phyloP scores from a whole-genome alignment of 2,888 invertebrate genomes.

The Neoscelio sp. region DNA sequence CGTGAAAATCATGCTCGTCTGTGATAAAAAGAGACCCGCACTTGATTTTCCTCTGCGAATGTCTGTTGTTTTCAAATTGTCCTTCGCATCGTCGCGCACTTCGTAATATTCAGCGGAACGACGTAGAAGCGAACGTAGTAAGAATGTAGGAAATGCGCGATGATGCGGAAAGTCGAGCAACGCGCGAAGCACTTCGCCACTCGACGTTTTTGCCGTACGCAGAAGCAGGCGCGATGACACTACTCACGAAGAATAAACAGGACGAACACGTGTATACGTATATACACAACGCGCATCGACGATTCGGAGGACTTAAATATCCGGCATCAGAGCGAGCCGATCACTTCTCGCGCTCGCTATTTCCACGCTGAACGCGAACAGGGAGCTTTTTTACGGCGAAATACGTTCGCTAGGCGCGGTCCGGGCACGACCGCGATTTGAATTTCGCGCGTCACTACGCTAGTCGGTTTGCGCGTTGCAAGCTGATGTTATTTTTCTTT shows the following conservation, averaged over 20 bases:
- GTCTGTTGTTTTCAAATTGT: conserved; percentile 4
- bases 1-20: conserved; percentile 77
- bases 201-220: conserved; percentile 59
- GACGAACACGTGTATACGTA: conserved; percentile 49
- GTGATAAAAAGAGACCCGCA: conserved; percentile 37
- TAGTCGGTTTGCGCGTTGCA: too few species aligned
- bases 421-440: not conserved
- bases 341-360: conserved; percentile 38
- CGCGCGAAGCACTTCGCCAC: conserved; percentile 63
- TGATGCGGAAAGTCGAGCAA: conserved; percentile 53
- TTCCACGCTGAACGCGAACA: conserved; percentile 23
- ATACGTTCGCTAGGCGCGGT: conserved; percentile 1
- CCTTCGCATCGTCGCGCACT: conserved; percentile 40
- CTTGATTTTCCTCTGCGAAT: conserved; percentile 16
- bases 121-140: conserved; percentile 21
- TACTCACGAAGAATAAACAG: conserved; percentile 80
- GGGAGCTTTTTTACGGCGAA: conserved; percentile 18
- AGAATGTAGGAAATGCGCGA: conserved; percentile 37
- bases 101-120: conserved; percentile 10
- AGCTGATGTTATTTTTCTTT: too few species aligned
- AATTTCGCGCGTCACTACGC: conserved; percentile 20
- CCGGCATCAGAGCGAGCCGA: conserved; percentile 58
- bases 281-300: conserved; percentile 31
- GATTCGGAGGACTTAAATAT: conserved; percentile 64
- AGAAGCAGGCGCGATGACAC: conserved; percentile 79